Evolutionary conservation across 2,113 vertebrate genomes (phyloP).

Genomic region (Archocentrus centrarchus): DNA sequence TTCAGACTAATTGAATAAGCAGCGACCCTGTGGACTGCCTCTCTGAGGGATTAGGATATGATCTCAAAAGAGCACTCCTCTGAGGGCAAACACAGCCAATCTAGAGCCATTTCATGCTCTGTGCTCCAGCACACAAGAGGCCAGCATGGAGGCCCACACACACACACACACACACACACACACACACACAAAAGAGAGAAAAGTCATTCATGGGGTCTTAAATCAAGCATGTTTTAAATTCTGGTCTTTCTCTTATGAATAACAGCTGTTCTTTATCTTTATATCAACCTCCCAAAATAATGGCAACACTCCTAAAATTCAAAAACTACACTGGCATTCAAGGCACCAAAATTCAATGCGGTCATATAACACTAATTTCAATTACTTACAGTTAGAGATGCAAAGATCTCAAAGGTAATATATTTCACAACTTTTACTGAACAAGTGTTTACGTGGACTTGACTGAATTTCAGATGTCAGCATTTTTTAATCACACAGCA

Average conservation of each 20-base stretch:
- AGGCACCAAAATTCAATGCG: conserved; percentile 15
- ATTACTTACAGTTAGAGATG: not conserved
- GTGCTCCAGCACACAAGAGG: conserved; percentile 66
- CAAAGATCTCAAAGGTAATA: conserved; percentile 2
- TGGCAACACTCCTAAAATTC: conserved; percentile 46
- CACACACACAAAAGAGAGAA: conserved; percentile 40
- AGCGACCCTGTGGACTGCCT: conserved; percentile 77
- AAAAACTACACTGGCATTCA: conserved; percentile 13
- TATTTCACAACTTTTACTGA: not conserved
- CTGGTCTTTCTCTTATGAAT: conserved; percentile 68
- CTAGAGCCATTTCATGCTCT: conserved; percentile 81
- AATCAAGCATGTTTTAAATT: conserved; percentile 71
- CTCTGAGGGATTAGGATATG: conserved; percentile 82
- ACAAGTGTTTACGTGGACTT: not conserved
- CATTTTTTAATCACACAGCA: conserved; percentile 26
- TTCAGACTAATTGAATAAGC: conserved; percentile 82
- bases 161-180: conserved; percentile 54
- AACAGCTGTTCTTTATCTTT: conserved; percentile 58
- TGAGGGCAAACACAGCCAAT: conserved; percentile 80
- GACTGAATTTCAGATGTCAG: not conserved
- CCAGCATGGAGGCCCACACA: conserved; percentile 60
- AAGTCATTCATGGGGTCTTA: conserved; percentile 71
- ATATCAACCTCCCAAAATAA: conserved; percentile 18
- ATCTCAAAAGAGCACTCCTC: conserved; percentile 77
- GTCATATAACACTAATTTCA: not conserved